Evolutionary conservation across 1,140 invertebrate species (phyloP), one percentile per base, ranked within the genome.

Genomic region (Heliconius nattereri): DNA sequence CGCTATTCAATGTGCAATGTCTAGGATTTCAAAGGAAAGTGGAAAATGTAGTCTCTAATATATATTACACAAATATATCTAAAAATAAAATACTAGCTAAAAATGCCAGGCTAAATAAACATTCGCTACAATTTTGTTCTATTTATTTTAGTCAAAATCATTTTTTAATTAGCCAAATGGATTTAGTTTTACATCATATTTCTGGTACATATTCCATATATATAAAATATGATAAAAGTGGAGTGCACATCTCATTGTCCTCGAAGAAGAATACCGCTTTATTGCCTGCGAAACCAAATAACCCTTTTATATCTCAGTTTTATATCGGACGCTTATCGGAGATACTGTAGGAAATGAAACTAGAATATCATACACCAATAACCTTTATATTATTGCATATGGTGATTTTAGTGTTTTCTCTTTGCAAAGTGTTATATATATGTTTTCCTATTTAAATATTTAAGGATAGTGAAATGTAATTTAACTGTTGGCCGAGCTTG

Each of bases 251-350:
- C 85, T 86, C 86, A 90, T 91, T 92, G 89, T 91, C 85, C 87
- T 82, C 87, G 83, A 84, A 88, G 83, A 84, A 88, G 86, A 89
- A 89, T 86, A 83, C 88, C 84, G 80, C 84, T 89, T 92, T 93
- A 93, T 90, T 91, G 89, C 86, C 85, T 84, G 87, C 83, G 86
- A 90, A 93, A 90, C 87, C 89, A 90, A 92, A 92, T 93, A 92
- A 88, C 84, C 83, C 86, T 83, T 91, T 88, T 90, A 90, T 92
- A 89, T 86, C 85, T 85, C 83, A 84, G 84, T 90, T 91, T 92
- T 92, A 92, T 92, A 91, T 89, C 83, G 81, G 81, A 72, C 72
- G 85, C 86, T 88, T 90, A 89, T 88, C 84, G 86, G 35, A 84
- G 79, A 49, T 73, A 78, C 57, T 70, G 78, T 78, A 81, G 32